phyloP scores from a whole-genome alignment of 2,888 invertebrate species.

The Lycophotia porphyrea region DNA sequence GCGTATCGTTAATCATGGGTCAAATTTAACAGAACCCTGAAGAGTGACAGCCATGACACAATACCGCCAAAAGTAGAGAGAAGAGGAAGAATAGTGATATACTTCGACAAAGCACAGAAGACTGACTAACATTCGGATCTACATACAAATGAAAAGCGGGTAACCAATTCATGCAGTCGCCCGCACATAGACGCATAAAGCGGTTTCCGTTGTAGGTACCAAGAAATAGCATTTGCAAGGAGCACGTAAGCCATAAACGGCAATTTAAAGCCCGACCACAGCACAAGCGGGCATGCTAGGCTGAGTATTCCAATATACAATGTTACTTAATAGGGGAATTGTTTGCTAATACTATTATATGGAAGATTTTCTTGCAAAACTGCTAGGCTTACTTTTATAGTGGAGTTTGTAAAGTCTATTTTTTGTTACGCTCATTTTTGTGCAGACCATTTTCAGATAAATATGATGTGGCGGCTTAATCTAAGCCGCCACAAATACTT shows the following conservation, averaged over 20 bases:
- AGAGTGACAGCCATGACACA: background rate
- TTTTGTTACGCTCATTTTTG: background rate
- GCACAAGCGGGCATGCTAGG: slow-evolving; percentile 10
- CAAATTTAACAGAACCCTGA: background rate
- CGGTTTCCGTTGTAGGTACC: slow-evolving; percentile 5
- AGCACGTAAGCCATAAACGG: slow-evolving; percentile 37
- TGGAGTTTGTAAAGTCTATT: background rate
- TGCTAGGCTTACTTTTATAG: background rate
- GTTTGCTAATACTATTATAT: slow-evolving; percentile 17
- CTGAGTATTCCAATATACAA: slow-evolving; percentile 26
- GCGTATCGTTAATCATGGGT: background rate
- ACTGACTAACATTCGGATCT: background rate
- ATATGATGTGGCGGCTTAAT: too few relatives aligned
- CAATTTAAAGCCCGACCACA: slow-evolving; percentile 35
- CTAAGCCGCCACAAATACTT: too few relatives aligned
- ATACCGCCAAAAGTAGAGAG: background rate
- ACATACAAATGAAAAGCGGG: background rate
- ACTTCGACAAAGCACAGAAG: background rate
- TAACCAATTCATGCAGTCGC: background rate
- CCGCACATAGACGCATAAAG: slow-evolving; percentile 1
- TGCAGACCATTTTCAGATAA: slow-evolving; percentile 26
- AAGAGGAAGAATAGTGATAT: background rate
- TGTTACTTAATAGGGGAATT: slow-evolving; percentile 8
- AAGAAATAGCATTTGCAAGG: slow-evolving; percentile 31
- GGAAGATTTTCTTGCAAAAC: background rate